phyloP scores from a whole-genome alignment of 1,140 invertebrate genomes.

The Campoletis sonorensis region DNA sequence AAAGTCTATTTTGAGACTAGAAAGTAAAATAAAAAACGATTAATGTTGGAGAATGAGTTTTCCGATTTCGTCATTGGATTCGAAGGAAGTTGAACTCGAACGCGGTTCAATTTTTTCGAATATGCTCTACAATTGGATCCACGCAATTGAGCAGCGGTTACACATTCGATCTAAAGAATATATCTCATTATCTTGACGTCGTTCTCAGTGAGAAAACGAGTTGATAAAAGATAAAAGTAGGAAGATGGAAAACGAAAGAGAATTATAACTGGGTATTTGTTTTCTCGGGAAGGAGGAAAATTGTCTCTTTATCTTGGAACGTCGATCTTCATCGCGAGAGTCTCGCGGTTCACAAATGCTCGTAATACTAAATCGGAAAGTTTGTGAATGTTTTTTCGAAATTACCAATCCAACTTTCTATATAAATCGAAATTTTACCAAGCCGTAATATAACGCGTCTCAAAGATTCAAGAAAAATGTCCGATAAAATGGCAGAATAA shows the following conservation, averaged over 20 bases:
- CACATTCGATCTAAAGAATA: neutral
- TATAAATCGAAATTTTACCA: neutral
- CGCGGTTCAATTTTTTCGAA: neutral
- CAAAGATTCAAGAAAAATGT: too few species aligned
- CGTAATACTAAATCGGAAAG: neutral
- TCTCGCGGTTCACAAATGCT: neutral
- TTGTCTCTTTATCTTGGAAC: neutral
- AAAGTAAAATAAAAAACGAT: too few species aligned
- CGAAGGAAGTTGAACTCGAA: neutral
- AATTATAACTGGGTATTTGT: conserved; percentile 1
- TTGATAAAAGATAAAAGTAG: neutral
- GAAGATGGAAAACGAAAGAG: neutral
- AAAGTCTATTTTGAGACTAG: too few species aligned
- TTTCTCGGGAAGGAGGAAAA: neutral
- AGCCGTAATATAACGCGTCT: neutral
- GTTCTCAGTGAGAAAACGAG: neutral
- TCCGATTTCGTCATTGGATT: too few species aligned
- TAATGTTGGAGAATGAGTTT: too few species aligned
- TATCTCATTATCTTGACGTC: conserved; percentile 8
- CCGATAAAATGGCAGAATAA: neutral
- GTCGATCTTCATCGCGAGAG: neutral
- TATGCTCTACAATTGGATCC: neutral
- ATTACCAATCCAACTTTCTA: conserved; percentile 4
- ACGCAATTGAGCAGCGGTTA: conserved; percentile 15
- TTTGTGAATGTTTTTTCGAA: neutral